Evolutionary conservation across 2,888 invertebrate genomes (phyloP), one percentile per base, ranked within the genome.

Genomic region (Volucella bombylans): DNA sequence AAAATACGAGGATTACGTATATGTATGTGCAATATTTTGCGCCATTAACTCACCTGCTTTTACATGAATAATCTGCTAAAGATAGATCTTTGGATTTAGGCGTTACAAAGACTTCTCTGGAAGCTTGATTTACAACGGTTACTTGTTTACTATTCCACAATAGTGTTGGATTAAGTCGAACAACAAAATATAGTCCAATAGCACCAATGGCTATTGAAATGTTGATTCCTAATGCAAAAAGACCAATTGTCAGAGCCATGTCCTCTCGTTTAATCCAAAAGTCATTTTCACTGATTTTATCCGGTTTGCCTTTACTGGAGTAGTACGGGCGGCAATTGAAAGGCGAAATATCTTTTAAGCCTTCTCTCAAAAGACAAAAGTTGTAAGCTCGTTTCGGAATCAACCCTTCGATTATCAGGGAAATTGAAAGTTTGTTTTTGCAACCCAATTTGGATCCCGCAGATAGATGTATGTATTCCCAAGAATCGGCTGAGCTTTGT

Each of bases 261-360:
- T 87, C 86, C 9, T 87, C 59, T 0, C 15, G 52, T 6, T 65
- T 61, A 3, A 89, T 78, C 90, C 90, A 90, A n/a, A 83, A 65
- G 10, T 39, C 52, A 31, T 4, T 9, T 14, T 14, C 14, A 12
- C 23, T 1, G 12, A 2, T 6, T 0, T 10, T 4, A 0, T n/a
- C 23, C 74, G 1, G 4, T 6, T 0, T n/a, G 2, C 0, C 8
- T 2, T 49, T 1, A 9, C 12, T 38, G 9, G 55, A 72, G n/a
- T 73, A 86, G 57, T 89, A 87, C 0, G 90, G 87, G 0, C 74
- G 87, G 39, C 90, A 90, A 59, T 89, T 88, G 1, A 89, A 87
- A 8, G 90, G 88, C 3, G 89, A 88, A 4, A 88, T 83, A 0
- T 55, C n/a, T 14, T 67, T 43, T 10, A 43, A 10, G 0, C 31